Evolutionary conservation across 1,140 invertebrate species (phyloP).

Genomic region (Cyphomyrmex costatus): DNA sequence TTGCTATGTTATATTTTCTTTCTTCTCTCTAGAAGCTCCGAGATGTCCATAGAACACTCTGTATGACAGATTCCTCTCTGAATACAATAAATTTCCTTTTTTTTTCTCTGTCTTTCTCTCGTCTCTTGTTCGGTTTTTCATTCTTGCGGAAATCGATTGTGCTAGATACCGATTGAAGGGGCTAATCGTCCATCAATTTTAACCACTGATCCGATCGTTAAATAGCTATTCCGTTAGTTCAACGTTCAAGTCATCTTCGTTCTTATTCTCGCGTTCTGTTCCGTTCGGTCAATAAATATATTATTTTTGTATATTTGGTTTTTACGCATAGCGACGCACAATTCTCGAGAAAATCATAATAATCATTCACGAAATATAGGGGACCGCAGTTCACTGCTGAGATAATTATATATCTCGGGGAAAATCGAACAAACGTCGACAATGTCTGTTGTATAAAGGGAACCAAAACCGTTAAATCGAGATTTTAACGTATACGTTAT

Average conservation of each 20-base stretch:
- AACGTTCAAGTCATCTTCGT: neutral
- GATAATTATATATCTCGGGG: conserved; percentile 79
- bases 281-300: neutral
- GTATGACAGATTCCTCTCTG: neutral
- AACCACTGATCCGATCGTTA: conserved; percentile 57
- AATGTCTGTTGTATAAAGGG: neutral
- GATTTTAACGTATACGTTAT: conserved; percentile 42
- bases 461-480: conserved; percentile 28
- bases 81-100: conserved; percentile 8
- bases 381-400: conserved; percentile 67
- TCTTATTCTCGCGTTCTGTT: conserved; percentile 15
- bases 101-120: neutral
- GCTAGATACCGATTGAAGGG: conserved; percentile 24
- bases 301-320: conserved; percentile 11
- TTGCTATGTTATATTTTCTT: neutral
- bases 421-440: conserved; percentile 29
- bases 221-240: conserved; percentile 29
- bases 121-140: neutral
- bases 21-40: neutral
- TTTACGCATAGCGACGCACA: conserved; percentile 20
- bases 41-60: too few relatives aligned
- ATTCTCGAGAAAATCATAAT: neutral
- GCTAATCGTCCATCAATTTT: conserved; percentile 45
- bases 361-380: conserved; percentile 32
- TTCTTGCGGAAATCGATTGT: conserved; percentile 45